These are phyloP conservation scores for Maniola hyperantus DNA, from an alignment of 2,888 invertebrate species.

Conservation along the genomic window DNA sequence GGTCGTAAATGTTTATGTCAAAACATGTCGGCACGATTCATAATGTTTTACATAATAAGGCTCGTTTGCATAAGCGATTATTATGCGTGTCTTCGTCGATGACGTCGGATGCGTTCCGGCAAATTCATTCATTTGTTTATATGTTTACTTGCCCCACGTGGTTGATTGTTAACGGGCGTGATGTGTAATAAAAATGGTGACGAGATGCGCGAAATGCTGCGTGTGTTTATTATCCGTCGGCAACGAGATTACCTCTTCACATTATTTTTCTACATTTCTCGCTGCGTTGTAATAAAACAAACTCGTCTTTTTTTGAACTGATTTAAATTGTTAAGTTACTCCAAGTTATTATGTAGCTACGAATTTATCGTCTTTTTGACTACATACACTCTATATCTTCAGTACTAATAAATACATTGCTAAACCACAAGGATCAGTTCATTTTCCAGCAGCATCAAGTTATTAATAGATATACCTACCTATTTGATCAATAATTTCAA, in stretches of 20 bases:
- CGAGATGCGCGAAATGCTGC: constrained; percentile 38
- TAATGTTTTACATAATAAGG: constrained; percentile 78
- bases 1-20: constrained; percentile 74
- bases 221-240: neutral
- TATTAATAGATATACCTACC: no score
- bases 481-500: no score
- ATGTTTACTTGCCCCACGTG: constrained; percentile 77
- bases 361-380: neutral
- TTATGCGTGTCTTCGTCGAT: constrained; percentile 76
- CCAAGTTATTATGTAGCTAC: no score
- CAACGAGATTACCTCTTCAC: neutral
- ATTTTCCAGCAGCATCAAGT: no score
- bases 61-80: constrained; percentile 79
- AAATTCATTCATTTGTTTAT: constrained; percentile 77
- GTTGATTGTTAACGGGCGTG: constrained; percentile 68
- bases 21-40: constrained; percentile 69
- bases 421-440: no score
- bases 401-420: no score
- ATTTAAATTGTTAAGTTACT: neutral
- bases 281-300: neutral
- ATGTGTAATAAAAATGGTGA: constrained; percentile 67
- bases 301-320: neutral
- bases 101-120: constrained; percentile 68
- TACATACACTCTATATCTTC: no score
- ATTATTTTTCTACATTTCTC: constrained; percentile 10